Evolutionary conservation across 2,113 vertebrate species (phyloP).

Genomic region (Burhinus bistriatus): DNA sequence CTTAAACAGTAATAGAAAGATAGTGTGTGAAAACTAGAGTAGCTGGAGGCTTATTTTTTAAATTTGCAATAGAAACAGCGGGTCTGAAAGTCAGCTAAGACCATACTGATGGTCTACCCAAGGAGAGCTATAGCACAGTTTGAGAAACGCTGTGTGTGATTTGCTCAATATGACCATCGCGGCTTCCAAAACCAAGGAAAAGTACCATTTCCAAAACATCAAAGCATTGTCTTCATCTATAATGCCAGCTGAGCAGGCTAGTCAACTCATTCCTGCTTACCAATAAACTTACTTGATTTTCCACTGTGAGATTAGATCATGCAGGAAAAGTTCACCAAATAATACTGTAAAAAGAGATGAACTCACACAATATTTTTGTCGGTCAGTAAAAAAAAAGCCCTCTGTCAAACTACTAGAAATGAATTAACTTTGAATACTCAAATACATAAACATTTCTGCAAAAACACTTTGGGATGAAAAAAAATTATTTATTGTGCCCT

Average conservation of each 20-base stretch:
- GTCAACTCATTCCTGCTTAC: constrained; percentile 69
- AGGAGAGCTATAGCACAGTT: not conserved
- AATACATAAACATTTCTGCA: constrained; percentile 63
- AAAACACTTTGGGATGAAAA: constrained; percentile 42
- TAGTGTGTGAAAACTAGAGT: not conserved
- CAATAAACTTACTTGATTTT: constrained; percentile 70
- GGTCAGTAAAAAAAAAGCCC: constrained; percentile 32
- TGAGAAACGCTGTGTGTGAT: not conserved
- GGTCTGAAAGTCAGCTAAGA: not conserved
- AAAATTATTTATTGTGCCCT: constrained; percentile 48
- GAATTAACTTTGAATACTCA: constrained; percentile 66
- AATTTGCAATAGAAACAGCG: not conserved
- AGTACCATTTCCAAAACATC: not conserved
- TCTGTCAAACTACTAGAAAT: constrained; percentile 69
- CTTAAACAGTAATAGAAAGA: not conserved
- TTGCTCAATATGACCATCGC: not conserved
- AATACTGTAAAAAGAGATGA: constrained; percentile 73
- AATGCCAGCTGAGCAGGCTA: constrained; percentile 38
- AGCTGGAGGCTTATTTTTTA: not conserved
- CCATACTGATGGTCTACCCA: not conserved
- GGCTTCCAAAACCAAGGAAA: not conserved
- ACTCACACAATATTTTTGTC: constrained; percentile 42
- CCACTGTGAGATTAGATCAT: constrained; percentile 74
- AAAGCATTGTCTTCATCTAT: not conserved
- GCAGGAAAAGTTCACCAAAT: constrained; percentile 69